Evolutionary conservation across 2,888 invertebrate genomes (phyloP), one percentile per base, ranked within the genome.

Genomic region (Melanargia galathea): DNA sequence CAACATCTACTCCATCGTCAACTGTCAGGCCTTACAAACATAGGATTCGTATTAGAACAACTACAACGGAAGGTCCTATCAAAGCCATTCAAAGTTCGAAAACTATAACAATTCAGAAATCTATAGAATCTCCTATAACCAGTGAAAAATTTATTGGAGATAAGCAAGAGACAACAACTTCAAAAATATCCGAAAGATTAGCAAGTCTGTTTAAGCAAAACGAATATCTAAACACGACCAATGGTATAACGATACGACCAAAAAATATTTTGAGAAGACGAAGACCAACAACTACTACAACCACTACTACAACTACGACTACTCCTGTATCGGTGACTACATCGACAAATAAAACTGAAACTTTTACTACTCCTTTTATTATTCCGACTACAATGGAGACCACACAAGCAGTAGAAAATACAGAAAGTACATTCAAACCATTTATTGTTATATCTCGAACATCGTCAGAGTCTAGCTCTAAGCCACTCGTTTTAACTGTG

Each of bases 281-380:
- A 70, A 83, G 92, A 58, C 87, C 89, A 3, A 90, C 92, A 5
- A 92, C 92, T 6, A 91, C 92, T 16, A 76, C 90, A 0, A 84
- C 79, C 0, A 82, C 84, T 11, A 77, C 82, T 30, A 77, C 80
- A 33, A 76, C 78, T 8, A 69, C 76, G 35, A 73, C 79, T 20
- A 71, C 75, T 35, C 64, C 71, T 16, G 45, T 69, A 46, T 65
- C 60, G 38, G 61, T 73, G 46, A 72, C 69, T 64, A 66, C 68
- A 51, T 72, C 66, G 63, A 67, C 69, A 33, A 60, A 55, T 58
- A 40, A 59, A 18, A 30, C 33, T 52, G 62, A 65, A 24, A 16
- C 46, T 35, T 46, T 54, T 10, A 70, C 63, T 60, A 59, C 69
- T n/a, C 51, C 68, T 13, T 49, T 69, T 58, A 51, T 59, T 26